A percentile compares a stretch with the other conserved stretches of the same genome.
phyloP scores from a whole-genome alignment of 23 tunicate genomes.

The Aplidium turbinatum region DNA sequence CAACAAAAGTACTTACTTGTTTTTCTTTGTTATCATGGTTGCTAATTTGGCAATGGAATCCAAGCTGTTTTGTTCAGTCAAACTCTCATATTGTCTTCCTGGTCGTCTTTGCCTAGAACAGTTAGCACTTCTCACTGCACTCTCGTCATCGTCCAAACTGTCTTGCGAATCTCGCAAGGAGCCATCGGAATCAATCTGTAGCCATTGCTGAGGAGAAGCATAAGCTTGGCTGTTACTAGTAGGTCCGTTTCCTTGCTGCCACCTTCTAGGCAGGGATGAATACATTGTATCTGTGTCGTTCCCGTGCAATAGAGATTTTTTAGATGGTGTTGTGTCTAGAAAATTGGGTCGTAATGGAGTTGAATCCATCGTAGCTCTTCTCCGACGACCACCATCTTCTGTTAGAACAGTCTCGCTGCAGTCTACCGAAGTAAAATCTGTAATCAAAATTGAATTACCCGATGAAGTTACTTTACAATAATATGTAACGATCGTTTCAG shows the following conservation, averaged over 20 bases:
- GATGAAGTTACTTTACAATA: too few species aligned
- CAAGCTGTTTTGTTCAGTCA: not conserved
- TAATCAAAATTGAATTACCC: too few species aligned
- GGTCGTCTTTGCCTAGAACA: not conserved
- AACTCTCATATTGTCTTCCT: not conserved
- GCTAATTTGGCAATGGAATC: not conserved
- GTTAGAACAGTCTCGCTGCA: too few species aligned
- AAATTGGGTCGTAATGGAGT: not conserved
- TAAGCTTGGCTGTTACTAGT: not conserved
- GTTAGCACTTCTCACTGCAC: not conserved
- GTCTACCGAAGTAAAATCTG: too few species aligned
- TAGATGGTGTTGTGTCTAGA: too few species aligned
- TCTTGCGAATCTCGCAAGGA: conserved; percentile 12
- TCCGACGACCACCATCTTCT: not conserved
- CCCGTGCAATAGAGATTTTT: not conserved
- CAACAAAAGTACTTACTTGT: not conserved
- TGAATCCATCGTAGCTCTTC: not conserved
- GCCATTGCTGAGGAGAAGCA: not conserved
- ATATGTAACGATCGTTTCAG: too few species aligned
- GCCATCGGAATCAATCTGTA: not conserved
- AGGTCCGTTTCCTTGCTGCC: not conserved
- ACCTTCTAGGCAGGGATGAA: not conserved
- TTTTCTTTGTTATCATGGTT: not conserved
- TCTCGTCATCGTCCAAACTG: conserved; percentile 4
- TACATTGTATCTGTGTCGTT: not conserved